Base-by-base conservation (phyloP, 2,797 vertebrate species). In the Thalassophryne amazonica region DNA sequence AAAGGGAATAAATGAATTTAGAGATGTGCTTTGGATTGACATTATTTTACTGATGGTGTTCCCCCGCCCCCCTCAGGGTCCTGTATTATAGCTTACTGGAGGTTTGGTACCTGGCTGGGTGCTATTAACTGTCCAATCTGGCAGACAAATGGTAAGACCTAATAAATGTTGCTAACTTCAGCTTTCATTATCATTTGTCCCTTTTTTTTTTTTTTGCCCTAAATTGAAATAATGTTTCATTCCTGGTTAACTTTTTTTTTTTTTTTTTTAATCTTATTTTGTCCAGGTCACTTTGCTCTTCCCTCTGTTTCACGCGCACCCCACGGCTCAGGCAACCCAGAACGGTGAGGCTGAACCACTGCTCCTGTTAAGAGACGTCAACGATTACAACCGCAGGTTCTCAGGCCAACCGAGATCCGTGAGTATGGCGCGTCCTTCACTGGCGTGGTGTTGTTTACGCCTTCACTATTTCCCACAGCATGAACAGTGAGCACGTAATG, bases 371-470 rank as follows among this genome's bases (percentile, higher is more conserved):
- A 89, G 90, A 65, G 93, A 96, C 73, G 80, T 98, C 62, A 91
- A 86, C 24, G 93, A 97, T 68, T 98, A 99, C 74, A 98, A 99
- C 80, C 88, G 95, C 50, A 92, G 97, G 76, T 99, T 98, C 83
- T 98, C 95, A 13, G 96, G 95, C 60, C 95, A 99, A 75, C 95
- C 95, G 10, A 90, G 96, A 93, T 95, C 96, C 48, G 95, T 99
- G 88, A 93, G 95, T 94, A 24, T 15, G n/a, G n/a, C n/a, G n/a
- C n/a, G n/a, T n/a, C n/a, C n/a, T n/a, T n/a, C n/a, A n/a, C n/a
- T n/a, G n/a, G n/a, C n/a, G n/a, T n/a, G n/a, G n/a, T n/a, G n/a
- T n/a, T n/a, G n/a, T n/a, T n/a, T n/a, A n/a, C n/a, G n/a, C n/a
- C n/a, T n/a, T n/a, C n/a, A n/a, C n/a, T n/a, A n/a, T 5, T 20